phyloP scores from a whole-genome alignment of 2,888 invertebrate species.

The Ophonus ardosiacus region DNA sequence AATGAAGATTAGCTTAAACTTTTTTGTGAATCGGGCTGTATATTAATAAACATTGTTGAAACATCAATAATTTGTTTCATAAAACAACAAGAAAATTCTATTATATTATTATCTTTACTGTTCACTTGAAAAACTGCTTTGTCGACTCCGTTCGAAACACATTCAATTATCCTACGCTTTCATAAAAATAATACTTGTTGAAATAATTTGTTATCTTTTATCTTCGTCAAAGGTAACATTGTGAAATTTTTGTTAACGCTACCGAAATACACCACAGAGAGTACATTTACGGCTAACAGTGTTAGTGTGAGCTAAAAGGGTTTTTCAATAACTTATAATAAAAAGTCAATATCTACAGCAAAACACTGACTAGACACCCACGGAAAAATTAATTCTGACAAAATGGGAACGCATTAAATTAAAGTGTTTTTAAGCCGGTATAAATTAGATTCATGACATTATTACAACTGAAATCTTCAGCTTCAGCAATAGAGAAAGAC shows the following conservation, averaged over 20 bases:
- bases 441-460: slow-evolving; percentile 38
- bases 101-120: neutral
- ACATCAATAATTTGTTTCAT: neutral
- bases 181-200: neutral
- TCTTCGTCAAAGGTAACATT: slow-evolving; percentile 5
- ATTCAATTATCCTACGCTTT: neutral
- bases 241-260: neutral
- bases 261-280: slow-evolving; percentile 2
- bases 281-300: slow-evolving; percentile 1
- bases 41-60: neutral
- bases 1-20: no score
- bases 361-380: neutral
- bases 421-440: slow-evolving; percentile 2
- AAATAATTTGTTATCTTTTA: slow-evolving; percentile 13
- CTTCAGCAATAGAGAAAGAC: slow-evolving; percentile 1
- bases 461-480: slow-evolving; percentile 28
- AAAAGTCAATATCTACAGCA: slow-evolving; percentile 14
- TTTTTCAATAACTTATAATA: slow-evolving; percentile 32
- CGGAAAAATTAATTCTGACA: neutral
- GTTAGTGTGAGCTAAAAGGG: slow-evolving; percentile 40
- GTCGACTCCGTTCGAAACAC: neutral
- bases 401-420: slow-evolving; percentile 32
- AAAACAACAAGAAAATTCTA: neutral
- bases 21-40: no score
- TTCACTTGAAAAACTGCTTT: neutral